These are phyloP conservation scores for Thecophora atra DNA, from an alignment of 2,888 invertebrate species.

Conservation along the genomic window DNA sequence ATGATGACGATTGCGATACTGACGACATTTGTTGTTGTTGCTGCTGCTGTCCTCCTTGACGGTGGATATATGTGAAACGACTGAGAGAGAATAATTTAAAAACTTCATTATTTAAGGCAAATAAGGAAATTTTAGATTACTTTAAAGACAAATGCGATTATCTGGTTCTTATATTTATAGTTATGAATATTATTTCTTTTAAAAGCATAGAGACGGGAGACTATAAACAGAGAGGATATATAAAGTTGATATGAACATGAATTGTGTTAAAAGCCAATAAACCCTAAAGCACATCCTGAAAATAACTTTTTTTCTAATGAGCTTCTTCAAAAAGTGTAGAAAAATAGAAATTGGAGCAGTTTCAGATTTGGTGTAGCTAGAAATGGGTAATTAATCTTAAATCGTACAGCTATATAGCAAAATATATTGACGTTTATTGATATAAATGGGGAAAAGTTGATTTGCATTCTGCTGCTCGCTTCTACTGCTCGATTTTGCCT, in stretches of 20 bases:
- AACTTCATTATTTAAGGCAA: not conserved
- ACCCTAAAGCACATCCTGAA: too few species aligned
- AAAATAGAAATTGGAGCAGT: too few species aligned
- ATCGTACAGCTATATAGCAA: too few species aligned
- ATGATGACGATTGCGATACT: conserved; percentile 48
- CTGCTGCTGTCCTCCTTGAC: conserved; percentile 55
- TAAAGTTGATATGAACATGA: not conserved
- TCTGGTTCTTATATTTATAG: not conserved
- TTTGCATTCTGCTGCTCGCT: too few species aligned
- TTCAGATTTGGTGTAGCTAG: too few species aligned
- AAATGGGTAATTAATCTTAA: too few species aligned
- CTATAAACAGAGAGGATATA: not conserved
- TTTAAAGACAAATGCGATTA: not conserved
- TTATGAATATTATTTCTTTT: not conserved
- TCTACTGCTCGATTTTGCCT: too few species aligned
- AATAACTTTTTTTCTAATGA: too few species aligned
- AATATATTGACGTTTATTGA: too few species aligned
- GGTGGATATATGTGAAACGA: conserved; percentile 62
- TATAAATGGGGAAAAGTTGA: too few species aligned
- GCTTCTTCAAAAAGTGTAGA: too few species aligned
- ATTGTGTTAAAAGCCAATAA: too few species aligned
- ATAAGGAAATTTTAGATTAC: not conserved
- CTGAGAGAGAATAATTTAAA: conserved; percentile 38
- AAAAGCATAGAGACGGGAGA: not conserved
- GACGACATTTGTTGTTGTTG: conserved; percentile 53